Evolutionary conservation across 2,797 vertebrate genomes (phyloP), one percentile per base, ranked within the genome.

Genomic region (Phoeniculus purpureus): DNA sequence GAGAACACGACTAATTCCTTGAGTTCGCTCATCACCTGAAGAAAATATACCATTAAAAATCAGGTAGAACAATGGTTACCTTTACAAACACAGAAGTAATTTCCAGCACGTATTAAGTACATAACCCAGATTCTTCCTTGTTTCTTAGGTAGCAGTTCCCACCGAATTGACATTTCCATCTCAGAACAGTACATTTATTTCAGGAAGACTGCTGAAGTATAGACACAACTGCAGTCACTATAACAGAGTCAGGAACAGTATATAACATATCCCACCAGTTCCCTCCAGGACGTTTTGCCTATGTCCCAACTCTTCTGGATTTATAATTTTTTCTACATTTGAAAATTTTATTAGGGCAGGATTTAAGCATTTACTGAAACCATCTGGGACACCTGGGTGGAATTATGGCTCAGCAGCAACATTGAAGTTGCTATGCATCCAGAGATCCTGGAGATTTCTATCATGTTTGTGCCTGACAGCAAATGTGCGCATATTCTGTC

Each of bases 371-470:
- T 95, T 90, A 94, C 91, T 92, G 25, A 31, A 90, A 94, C 90
- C 92, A 94, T 92, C 64, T 94, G 93, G 74, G 83, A 91, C 92
- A 95, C 93, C 88, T 95, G 93, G 78, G 83, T 93, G 54, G 81
- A 96, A 95, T 94, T 94, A 95, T 45, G 1, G n/a, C 93, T 90
- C 90, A 94, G 86, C 92, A 94, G 92, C 93, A 88, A 58, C 58
- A 55, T 40, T 86, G 88, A 64, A 47, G 90, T 72, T 91, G 90
- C 81, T 91, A 88, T 37, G 54, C 83, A 85, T 93, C 72, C 72
- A 86, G 47, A 96, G 85, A 96, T 94, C 73, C 13, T 73, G 47
- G 78, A 94, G 90, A 94, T 93, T 83, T 94, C 73, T 45, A 56
- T 77, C 82, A 81, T 48, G 66, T 54, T 78, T 91, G 60, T 93